Conservation (phyloP, 2,888 invertebrate species). For the Melinaea marsaeus region DNA sequence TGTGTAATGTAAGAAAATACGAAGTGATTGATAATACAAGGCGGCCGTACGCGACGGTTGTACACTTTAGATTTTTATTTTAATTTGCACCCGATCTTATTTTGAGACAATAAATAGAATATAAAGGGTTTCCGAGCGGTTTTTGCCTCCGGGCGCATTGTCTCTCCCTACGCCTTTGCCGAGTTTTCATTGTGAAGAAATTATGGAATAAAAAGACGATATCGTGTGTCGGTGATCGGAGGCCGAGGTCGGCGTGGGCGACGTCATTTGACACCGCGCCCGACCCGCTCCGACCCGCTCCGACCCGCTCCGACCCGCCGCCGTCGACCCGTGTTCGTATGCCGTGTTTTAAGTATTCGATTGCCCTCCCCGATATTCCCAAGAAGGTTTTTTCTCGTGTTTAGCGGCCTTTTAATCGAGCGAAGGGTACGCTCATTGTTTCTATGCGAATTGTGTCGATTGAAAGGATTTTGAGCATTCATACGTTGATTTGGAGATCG, state of each 20-base stretch:
- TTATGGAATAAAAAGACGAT: slow-evolving; percentile 76
- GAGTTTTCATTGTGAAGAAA: slow-evolving; percentile 68
- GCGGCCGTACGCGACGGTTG: slow-evolving; percentile 46
- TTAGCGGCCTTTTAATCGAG: slow-evolving; percentile 65
- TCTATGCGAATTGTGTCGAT: slow-evolving; percentile 67
- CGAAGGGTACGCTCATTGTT: slow-evolving; percentile 74
- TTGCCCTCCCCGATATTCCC: slow-evolving; percentile 70
- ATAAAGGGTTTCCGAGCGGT: slow-evolving; percentile 75
- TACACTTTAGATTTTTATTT: slow-evolving; percentile 61
- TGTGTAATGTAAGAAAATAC: slow-evolving; percentile 40
- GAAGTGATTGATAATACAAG: slow-evolving; percentile 43
- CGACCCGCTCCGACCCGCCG: slow-evolving; percentile 40
- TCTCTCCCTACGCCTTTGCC: slow-evolving; percentile 74
- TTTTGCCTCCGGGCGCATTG: slow-evolving; percentile 76
- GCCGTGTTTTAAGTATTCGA: slow-evolving; percentile 77
- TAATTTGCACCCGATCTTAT: slow-evolving; percentile 78
- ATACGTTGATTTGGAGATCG: slow-evolving; percentile 65
- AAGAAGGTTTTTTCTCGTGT: slow-evolving; percentile 67
- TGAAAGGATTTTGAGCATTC: slow-evolving; percentile 70
- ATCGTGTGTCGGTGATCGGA: slow-evolving; percentile 68
- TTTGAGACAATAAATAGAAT: slow-evolving; percentile 74
- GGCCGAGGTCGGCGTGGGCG: slow-evolving; percentile 37
- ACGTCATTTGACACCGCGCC: slow-evolving; percentile 41
- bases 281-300: slow-evolving; percentile 28
- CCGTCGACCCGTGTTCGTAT: slow-evolving; percentile 66